Evolutionary conservation across 2,113 vertebrate genomes (phyloP), one percentile per base, ranked within the genome.

Genomic region (Chionodraco myersi): DNA sequence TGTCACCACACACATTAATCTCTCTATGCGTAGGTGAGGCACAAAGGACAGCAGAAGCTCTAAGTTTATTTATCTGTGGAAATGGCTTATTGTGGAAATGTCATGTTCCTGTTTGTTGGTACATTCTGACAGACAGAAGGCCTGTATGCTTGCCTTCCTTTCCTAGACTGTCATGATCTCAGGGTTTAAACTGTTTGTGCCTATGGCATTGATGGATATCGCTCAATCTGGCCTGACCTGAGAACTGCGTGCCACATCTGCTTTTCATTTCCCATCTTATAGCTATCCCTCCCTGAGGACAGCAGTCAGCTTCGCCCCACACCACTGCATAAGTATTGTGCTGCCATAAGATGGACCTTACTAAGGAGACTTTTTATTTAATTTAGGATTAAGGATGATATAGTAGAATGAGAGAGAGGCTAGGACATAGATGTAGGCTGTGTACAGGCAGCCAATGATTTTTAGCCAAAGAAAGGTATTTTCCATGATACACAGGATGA

Each of bases 221-320:
- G 16, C 52, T 83, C 44, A 26, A 1, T 49, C 26, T 34, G n/a
- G 34, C 56, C 60, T 44, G n/a, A 47, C 5, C 45, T 1, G 26
- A 52, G 48, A 3, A 12, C 34, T 47, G 36, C 5, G 3, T 56
- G 53, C 78, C 56, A 83, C 49, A 79, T 62, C 61, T 66, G 59
- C 36, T 68, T 83, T 76, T 81, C n/a, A 86, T 74, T 76, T 75
- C 47, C 83, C 36, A 54, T 51, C 62, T 68, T 77, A 68, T 71
- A 75, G 16, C 58, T 60, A 14, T 59, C n/a, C 10, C 47, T 82
- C 56, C 73, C 62, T 10, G 16, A 71, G 51, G 76, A 72, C 30
- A 13, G 61, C 53, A 15, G 48, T 53, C 13, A 51, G 41, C 52
- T 48, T 45, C 0, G 1, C 16, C 66, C 75, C 36, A 64, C 68